Base-by-base conservation (phyloP, 1,140 invertebrate species). In the Rhopalosiphum padi region DNA sequence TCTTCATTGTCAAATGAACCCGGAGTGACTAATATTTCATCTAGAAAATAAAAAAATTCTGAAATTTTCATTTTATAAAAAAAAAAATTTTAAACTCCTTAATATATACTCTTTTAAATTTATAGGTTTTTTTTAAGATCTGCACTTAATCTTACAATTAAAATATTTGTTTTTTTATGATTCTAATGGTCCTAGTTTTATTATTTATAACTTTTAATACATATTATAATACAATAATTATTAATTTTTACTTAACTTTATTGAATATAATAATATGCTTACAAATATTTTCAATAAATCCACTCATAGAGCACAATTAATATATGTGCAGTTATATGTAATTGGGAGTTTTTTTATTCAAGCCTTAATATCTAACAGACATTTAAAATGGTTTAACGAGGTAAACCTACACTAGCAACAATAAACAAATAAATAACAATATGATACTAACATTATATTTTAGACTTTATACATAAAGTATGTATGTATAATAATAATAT, bases 21-120 rank as follows among this genome's bases (percentile, higher is more conserved):
- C 2, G 98, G 97, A 88, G 96, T 97, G 2, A 98, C 97, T 93
- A 98, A 97, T 94, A 98, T 97, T 95, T 98, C 98, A 95, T 98
- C 97, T 97, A 94, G 48, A 96, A 96, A 94, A 43, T 91, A 91
- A 89, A 90, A 94, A 94, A 93, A 93, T 60, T 4, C 0, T 93
- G 5, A 82, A 77, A 82, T 93, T 25, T 51, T 22, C 90, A 0
- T 25, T 8, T 85, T n/a, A 23, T 6, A 83, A 6, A 37, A 37
- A 37, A 37, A 35, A 22, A 83, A 37, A 83, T 21, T 21, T 51
- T 23, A 41, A 41, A 83, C 35, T 4, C 6, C 37, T 37, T 37
- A 37, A 22, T 22, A 83, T 41, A 41, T 23, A 41, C 9, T 60
- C 21, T n/a, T 77, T 77, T n/a, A 18, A 77, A 35, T 77, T n/a